Evolutionary conservation across 1,140 invertebrate species (phyloP).

Genomic region (Lepidotrigona ventralis): DNA sequence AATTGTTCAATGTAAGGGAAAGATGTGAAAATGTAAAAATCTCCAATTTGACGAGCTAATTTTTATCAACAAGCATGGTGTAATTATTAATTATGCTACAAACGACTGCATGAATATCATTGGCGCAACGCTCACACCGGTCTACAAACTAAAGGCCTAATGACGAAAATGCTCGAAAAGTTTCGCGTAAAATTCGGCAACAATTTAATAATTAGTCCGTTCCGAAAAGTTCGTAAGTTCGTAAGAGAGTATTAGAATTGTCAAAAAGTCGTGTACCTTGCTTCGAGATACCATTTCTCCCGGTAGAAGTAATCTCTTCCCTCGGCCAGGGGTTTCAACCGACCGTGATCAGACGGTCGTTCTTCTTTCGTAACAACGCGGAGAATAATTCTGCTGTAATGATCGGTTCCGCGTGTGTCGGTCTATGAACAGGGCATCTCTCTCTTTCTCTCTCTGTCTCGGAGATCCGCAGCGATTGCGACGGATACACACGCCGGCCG

Average conservation of each 20-base stretch:
- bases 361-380: not conserved
- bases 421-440: not conserved
- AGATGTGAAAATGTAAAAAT: no score
- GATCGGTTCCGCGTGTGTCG: slow-evolving; percentile 3
- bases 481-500: slow-evolving; percentile 11
- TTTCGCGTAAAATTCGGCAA: no score
- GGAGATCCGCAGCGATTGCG: slow-evolving; percentile 16
- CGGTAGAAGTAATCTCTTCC: not conserved
- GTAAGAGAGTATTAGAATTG: not conserved
- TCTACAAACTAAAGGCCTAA: no score
- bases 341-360: not conserved
- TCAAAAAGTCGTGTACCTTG: not conserved
- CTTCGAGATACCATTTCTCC: not conserved
- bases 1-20: no score
- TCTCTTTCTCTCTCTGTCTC: not conserved
- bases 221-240: no score
- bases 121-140: no score
- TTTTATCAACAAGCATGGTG: no score
- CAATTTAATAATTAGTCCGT: no score
- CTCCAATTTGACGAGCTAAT: no score
- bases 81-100: no score
- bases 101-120: no score
- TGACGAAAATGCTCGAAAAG: no score
- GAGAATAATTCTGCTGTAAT: not conserved
- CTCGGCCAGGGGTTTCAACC: not conserved